These are phyloP conservation scores for Psophia crepitans DNA, from an alignment of 2,113 vertebrate species.

Conservation along the genomic window DNA sequence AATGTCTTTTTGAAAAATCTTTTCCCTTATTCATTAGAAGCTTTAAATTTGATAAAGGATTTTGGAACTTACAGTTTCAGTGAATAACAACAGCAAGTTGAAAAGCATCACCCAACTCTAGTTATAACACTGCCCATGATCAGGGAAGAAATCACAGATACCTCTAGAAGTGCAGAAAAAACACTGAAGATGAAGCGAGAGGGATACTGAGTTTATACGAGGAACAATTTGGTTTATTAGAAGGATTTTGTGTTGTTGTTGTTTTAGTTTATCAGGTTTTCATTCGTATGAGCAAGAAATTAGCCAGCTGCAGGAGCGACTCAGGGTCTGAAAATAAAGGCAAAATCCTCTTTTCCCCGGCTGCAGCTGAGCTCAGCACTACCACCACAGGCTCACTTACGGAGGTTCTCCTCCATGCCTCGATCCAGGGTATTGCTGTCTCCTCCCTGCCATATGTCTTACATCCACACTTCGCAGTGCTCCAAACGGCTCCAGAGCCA, in stretches of 20 bases:
- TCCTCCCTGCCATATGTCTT: neutral
- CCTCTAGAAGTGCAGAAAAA: neutral
- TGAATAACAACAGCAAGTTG: neutral
- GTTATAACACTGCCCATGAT: neutral
- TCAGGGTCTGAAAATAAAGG: neutral
- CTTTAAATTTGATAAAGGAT: neutral
- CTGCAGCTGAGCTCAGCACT: neutral
- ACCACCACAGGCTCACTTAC: neutral
- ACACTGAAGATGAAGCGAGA: neutral
- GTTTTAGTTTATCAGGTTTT: neutral
- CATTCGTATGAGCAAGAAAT: neutral
- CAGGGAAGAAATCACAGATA: neutral
- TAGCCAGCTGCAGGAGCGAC: neutral
- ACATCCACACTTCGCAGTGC: neutral
- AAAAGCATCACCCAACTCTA: neutral
- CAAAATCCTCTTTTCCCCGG: fast-evolving
- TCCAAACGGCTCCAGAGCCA: neutral
- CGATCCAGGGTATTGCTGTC: neutral
- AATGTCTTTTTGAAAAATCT: neutral
- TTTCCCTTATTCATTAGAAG: neutral
- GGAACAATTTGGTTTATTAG: neutral
- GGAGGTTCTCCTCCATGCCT: neutral
- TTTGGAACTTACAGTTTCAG: neutral
- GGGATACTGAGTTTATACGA: neutral
- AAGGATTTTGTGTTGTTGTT: neutral